Conservation (phyloP, 1,140 invertebrate species). For the Panagrolaimus sp. region DNA sequence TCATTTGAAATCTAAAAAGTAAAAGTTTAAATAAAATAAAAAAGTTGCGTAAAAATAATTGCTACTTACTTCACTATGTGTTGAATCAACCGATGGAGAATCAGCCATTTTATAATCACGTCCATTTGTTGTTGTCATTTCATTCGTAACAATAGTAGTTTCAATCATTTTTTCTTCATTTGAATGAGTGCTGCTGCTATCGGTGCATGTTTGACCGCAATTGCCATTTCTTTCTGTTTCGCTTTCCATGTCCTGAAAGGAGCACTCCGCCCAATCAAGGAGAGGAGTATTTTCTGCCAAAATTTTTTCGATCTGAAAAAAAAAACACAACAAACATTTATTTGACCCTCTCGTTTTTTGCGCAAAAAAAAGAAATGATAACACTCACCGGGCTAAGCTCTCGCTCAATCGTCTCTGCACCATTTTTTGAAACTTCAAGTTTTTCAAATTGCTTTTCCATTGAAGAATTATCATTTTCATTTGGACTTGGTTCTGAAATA, state of each 20-base stretch:
- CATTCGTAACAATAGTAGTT: conserved; percentile 7
- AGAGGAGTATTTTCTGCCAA: neutral
- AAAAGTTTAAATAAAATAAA: neutral
- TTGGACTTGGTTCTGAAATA: neutral
- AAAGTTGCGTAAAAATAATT: conserved; percentile 4
- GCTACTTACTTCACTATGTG: conserved; percentile 38
- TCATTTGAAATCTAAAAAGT: conserved; percentile 45
- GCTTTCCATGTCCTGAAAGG: neutral
- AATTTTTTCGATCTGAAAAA: conserved; percentile 8
- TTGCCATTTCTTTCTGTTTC: neutral
- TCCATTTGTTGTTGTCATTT: conserved; percentile 32
- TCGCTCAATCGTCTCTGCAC: neutral
- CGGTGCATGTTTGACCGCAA: neutral
- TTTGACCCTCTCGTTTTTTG: neutral
- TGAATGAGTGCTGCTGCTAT: neutral
- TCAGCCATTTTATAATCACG: conserved; percentile 26
- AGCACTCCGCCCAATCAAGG: conserved; percentile 10
- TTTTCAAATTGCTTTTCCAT: neutral
- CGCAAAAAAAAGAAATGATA: too few relatives aligned
- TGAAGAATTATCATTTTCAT: neutral
- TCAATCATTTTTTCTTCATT: neutral
- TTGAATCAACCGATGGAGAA: conserved; percentile 38
- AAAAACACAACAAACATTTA: neutral
- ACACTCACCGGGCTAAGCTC: neutral
- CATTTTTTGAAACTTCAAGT: neutral